A percentile compares a stretch with the other conserved stretches of the same genome.
Conservation (phyloP, 2,888 invertebrate species). For the Protonemura montana region DNA sequence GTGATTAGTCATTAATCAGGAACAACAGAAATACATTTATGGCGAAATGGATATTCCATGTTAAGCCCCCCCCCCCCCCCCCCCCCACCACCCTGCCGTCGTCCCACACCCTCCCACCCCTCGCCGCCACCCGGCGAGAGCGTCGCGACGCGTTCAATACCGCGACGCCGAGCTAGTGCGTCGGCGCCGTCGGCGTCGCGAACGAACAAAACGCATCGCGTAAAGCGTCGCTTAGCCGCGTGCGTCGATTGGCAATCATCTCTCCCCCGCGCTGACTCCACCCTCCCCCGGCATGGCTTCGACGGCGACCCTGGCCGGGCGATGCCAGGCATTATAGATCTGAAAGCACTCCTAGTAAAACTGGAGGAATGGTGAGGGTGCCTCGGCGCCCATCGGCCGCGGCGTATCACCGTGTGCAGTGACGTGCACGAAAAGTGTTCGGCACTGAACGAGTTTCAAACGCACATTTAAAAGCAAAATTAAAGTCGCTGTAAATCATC, state of each 20-base stretch:
- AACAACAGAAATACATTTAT: constrained; percentile 52
- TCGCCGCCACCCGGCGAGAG: neutral
- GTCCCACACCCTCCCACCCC: constrained; percentile 19
- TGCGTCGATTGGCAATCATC: constrained; percentile 50
- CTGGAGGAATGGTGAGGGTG: no score
- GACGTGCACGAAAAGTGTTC: no score
- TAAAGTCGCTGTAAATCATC: no score
- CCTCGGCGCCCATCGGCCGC: no score
- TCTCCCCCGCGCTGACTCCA: constrained; percentile 40
- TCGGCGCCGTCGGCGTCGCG: constrained; percentile 36
- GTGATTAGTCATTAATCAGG: constrained; percentile 49
- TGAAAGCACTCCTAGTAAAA: no score
- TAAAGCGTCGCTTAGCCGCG: constrained; percentile 46
- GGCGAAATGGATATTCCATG: constrained; percentile 52
- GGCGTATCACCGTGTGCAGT: no score
- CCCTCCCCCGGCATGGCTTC: constrained; percentile 38
- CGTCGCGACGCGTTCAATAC: constrained; percentile 44
- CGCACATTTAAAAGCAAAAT: no score
- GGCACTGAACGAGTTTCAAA: no score
- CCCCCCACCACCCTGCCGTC: constrained; percentile 14
- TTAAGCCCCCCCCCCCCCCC: constrained; percentile 43
- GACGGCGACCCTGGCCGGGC: neutral
- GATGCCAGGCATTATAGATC: no score
- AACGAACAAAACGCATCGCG: constrained; percentile 45
- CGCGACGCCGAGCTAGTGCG: constrained; percentile 36